A percentile compares a stretch with the other conserved stretches of the same genome.
Evolutionary conservation across 30 jellyfish, hydroid and myxozoan genomes (phyloP).

Genomic region (Phacellophora camtschatica): DNA sequence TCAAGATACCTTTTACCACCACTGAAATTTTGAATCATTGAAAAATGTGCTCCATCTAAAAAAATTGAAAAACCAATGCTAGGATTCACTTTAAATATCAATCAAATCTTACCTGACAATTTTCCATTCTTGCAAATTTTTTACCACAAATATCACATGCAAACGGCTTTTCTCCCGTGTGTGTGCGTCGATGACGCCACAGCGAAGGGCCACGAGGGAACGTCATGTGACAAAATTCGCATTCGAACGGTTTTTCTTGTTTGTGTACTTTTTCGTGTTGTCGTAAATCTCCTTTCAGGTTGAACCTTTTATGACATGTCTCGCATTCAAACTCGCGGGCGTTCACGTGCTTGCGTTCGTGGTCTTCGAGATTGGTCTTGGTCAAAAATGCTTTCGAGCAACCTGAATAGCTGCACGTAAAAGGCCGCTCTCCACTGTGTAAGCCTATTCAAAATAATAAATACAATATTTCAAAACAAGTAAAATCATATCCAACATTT

Average conservation of each 20-base stretch:
- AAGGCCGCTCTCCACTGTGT: slow-evolving; percentile 83
- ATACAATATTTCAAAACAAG: not conserved
- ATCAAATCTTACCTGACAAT: slow-evolving; percentile 54
- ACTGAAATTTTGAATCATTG: no score
- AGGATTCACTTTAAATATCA: not conserved
- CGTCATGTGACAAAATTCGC: slow-evolving; percentile 74
- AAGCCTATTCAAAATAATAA: not conserved
- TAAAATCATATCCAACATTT: not conserved
- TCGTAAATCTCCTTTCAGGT: slow-evolving; percentile 62
- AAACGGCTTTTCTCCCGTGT: slow-evolving; percentile 83
- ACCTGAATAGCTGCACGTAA: slow-evolving; percentile 40
- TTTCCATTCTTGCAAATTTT: slow-evolving; percentile 74
- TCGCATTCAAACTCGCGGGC: slow-evolving; percentile 69
- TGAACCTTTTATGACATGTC: slow-evolving; percentile 63
- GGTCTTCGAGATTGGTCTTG: slow-evolving; percentile 72
- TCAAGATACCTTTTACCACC: no score
- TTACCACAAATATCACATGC: slow-evolving; percentile 80
- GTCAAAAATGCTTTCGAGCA: slow-evolving; percentile 58
- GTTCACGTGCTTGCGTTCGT: slow-evolving; percentile 69
- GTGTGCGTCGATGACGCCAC: slow-evolving; percentile 83
- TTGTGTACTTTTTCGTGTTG: slow-evolving; percentile 73
- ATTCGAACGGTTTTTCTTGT: slow-evolving; percentile 62
- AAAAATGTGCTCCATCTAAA: no score
- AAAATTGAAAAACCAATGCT: not conserved
- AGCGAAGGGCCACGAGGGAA: slow-evolving; percentile 74